Percentiles rank a stretch among this genome's conserved stretches.
phyloP scores from a whole-genome alignment of 1,140 invertebrate species.

The Drosophila ercepeae region DNA sequence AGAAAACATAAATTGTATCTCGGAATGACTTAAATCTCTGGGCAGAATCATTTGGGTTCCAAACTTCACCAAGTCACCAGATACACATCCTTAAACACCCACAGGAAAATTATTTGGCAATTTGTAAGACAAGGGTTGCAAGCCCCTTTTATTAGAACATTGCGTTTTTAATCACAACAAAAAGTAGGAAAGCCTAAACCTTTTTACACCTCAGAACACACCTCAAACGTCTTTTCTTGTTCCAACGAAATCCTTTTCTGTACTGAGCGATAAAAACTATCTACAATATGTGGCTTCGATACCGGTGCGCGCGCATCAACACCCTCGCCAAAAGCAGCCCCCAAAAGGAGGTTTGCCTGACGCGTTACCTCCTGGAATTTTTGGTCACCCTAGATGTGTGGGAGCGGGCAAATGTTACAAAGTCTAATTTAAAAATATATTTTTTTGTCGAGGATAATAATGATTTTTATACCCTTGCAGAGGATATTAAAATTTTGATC shows the following conservation, averaged over 20 bases:
- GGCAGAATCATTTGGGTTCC: neutral
- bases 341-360: too few relatives aligned
- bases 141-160: neutral
- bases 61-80: neutral
- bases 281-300: neutral
- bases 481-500: too few relatives aligned
- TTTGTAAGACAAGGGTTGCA: neutral
- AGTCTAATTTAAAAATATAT: too few relatives aligned
- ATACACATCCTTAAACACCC: neutral
- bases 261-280: conserved; percentile 2
- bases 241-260: conserved; percentile 2
- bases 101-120: neutral
- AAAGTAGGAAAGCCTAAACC: neutral
- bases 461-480: too few relatives aligned
- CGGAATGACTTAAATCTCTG: neutral
- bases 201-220: neutral
- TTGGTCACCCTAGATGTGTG: neutral
- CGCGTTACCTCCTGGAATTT: neutral
- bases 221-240: neutral
- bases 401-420: too few relatives aligned
- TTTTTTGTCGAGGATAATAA: too few relatives aligned
- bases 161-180: neutral
- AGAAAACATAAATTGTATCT: neutral
- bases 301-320: neutral
- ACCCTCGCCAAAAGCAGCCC: too few relatives aligned